phyloP scores from a whole-genome alignment of 2,888 invertebrate genomes.

The Diachrysia chrysitis region DNA sequence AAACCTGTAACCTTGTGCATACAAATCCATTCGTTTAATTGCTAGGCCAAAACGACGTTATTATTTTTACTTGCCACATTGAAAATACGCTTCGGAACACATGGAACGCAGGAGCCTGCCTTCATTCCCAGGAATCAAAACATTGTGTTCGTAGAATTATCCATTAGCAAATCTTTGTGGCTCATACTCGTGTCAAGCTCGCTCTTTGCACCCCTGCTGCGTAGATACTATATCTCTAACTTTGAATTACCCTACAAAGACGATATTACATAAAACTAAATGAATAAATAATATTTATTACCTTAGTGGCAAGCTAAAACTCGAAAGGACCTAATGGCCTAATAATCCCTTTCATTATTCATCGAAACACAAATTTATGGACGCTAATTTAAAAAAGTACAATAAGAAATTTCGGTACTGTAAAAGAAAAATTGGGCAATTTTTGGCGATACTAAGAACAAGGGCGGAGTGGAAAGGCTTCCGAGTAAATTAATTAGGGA shows the following conservation, averaged over 20 bases:
- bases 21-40: too few relatives aligned
- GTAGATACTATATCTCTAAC: background rate
- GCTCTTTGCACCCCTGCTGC: background rate
- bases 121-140: too few relatives aligned
- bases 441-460: conserved; percentile 25
- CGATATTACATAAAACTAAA: background rate
- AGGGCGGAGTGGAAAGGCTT: conserved; percentile 31
- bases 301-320: background rate
- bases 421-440: conserved; percentile 15
- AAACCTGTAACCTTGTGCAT: too few relatives aligned
- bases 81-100: too few relatives aligned
- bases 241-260: background rate
- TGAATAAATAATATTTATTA: conserved; percentile 1
- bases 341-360: conserved; percentile 11
- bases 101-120: too few relatives aligned
- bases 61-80: too few relatives aligned
- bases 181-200: background rate
- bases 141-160: too few relatives aligned
- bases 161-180: background rate
- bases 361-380: conserved; percentile 18
- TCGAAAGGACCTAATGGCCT: conserved; percentile 15
- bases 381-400: conserved; percentile 24
- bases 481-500: conserved; percentile 43
- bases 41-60: too few relatives aligned
- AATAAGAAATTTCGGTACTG: conserved; percentile 20